A percentile compares a stretch with the other conserved stretches of the same genome.
Evolutionary conservation across 1,140 invertebrate species (phyloP).

Genomic region (Drosophila suzukii): DNA sequence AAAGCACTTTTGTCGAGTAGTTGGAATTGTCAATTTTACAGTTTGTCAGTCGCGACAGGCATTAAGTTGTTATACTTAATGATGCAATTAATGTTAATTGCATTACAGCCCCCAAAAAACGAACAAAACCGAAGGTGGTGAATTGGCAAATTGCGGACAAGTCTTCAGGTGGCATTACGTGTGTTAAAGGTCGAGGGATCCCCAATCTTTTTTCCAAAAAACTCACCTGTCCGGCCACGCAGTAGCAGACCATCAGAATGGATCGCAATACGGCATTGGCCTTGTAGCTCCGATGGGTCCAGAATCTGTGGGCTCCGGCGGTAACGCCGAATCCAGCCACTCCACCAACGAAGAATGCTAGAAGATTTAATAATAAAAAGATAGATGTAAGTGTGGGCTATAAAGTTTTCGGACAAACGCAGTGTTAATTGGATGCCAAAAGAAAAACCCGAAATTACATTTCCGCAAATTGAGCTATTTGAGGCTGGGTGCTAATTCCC

Average conservation of each 20-base stretch:
- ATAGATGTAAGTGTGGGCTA: constrained; percentile 14
- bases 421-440: constrained; percentile 65
- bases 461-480: constrained; percentile 75
- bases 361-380: constrained; percentile 21
- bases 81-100: constrained; percentile 79
- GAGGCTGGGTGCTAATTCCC: constrained; percentile 60
- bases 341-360: constrained; percentile 85
- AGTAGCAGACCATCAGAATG: constrained; percentile 89
- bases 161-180: constrained; percentile 32
- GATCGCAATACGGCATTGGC: constrained; percentile 90
- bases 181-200: constrained; percentile 7
- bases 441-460: constrained; percentile 65
- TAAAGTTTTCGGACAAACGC: constrained; percentile 35
- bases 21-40: constrained; percentile 55
- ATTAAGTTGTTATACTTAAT: constrained; percentile 79
- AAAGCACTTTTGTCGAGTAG: constrained; percentile 42
- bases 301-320: constrained; percentile 93
- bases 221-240: constrained; percentile 88
- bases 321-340: constrained; percentile 90
- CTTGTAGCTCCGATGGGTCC: constrained; percentile 93
- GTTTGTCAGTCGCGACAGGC: constrained; percentile 53
- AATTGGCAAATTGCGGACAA: constrained; percentile 41
- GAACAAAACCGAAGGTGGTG: constrained; percentile 25
- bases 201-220: not conserved
- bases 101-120: constrained; percentile 47